phyloP scores from a whole-genome alignment of 2,797 vertebrate species.

The Gorsachius magnificus region DNA sequence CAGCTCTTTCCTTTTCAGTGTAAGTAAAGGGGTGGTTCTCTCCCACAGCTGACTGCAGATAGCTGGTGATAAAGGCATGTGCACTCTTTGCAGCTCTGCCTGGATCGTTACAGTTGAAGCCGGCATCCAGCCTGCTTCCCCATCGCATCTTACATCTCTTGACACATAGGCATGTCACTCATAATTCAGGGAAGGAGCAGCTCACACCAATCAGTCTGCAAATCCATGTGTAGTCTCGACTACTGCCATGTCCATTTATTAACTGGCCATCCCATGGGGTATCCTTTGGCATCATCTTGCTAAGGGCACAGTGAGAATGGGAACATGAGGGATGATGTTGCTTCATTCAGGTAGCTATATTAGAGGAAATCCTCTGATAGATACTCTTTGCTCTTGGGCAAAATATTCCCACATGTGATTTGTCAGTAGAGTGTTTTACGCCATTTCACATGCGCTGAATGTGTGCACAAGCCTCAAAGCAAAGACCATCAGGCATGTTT shows the following conservation, averaged over 20 bases:
- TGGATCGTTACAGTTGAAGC: neutral
- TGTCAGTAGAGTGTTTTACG: neutral
- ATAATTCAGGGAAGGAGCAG: neutral
- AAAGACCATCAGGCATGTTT: neutral
- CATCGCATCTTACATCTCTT: neutral
- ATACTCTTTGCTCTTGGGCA: neutral
- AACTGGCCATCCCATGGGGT: neutral
- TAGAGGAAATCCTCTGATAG: neutral
- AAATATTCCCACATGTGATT: fast-evolving
- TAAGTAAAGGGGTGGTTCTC: neutral
- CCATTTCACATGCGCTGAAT: neutral
- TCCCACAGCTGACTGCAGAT: neutral
- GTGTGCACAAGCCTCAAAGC: neutral
- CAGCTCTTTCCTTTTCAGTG: neutral
- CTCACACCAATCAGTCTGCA: neutral
- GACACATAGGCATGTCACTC: neutral
- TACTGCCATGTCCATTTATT: neutral
- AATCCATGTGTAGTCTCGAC: neutral
- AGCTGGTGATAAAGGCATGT: neutral
- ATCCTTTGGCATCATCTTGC: neutral
- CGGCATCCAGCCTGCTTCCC: neutral
- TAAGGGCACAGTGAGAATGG: neutral
- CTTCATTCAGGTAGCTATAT: neutral
- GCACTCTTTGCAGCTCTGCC: neutral
- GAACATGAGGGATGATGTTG: neutral